A percentile compares a stretch with the other conserved stretches of the same genome.
Evolutionary conservation across 2,888 invertebrate species (phyloP).

Genomic region (Cyclophora albipunctata): DNA sequence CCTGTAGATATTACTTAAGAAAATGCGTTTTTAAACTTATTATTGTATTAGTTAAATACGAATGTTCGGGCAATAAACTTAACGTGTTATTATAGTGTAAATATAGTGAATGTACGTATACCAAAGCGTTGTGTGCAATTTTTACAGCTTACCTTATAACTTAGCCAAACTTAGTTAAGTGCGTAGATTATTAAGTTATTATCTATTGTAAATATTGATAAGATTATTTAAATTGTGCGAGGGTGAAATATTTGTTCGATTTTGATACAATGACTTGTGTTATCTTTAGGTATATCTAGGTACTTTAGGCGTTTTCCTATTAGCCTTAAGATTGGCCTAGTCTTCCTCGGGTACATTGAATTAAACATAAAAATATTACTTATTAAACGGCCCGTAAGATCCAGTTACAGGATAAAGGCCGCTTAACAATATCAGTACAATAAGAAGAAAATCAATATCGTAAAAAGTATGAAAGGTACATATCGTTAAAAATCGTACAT

Average conservation of each 20-base stretch:
- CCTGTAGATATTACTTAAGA: too few relatives aligned
- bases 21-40: too few relatives aligned
- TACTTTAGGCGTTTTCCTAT: too few relatives aligned
- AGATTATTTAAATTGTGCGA: constrained; percentile 15
- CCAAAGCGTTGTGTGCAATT: constrained; percentile 76
- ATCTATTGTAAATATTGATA: constrained; percentile 38
- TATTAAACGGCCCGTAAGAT: too few relatives aligned
- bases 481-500: too few relatives aligned
- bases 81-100: constrained; percentile 60
- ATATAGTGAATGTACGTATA: constrained; percentile 72
- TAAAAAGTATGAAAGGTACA: too few relatives aligned
- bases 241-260: constrained; percentile 23
- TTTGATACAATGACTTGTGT: constrained; percentile 14
- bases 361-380: too few relatives aligned
- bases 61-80: constrained; percentile 64
- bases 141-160: constrained; percentile 60
- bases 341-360: too few relatives aligned
- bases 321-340: too few relatives aligned
- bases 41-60: constrained; percentile 19
- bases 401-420: too few relatives aligned
- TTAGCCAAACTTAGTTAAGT: constrained; percentile 48
- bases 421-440: too few relatives aligned
- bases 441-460: too few relatives aligned
- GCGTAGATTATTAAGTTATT: constrained; percentile 45
- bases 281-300: neutral